Evolutionary conservation across 2,888 invertebrate genomes (phyloP).

Genomic region (Arctia plantaginis): DNA sequence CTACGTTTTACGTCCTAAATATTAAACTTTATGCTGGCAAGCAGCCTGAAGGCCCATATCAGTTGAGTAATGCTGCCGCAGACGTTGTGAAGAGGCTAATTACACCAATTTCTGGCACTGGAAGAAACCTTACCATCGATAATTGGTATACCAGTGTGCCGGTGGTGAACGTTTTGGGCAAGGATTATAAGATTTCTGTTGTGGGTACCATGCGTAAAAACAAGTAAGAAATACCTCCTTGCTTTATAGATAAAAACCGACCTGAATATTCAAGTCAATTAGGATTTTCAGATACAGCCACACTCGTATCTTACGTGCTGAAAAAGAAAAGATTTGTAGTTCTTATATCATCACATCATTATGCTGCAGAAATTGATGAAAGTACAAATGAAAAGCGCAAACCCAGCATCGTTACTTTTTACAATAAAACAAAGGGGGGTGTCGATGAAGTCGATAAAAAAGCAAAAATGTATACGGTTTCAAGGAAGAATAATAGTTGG

Average conservation of each 20-base stretch:
- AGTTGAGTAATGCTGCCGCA: too few relatives aligned
- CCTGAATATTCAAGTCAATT: not conserved
- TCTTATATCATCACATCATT: not conserved
- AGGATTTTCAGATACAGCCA: not conserved
- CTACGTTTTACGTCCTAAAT: too few relatives aligned
- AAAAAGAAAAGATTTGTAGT: not conserved
- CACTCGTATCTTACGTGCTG: not conserved
- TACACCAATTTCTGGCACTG: not conserved
- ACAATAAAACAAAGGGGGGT: constrained; percentile 45
- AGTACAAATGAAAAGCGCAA: constrained; percentile 32
- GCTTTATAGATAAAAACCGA: not conserved
- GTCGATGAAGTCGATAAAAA: constrained; percentile 45
- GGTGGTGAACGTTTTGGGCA: not conserved
- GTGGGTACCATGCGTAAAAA: constrained; percentile 11
- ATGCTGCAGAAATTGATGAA: not conserved
- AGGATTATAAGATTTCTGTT: constrained; percentile 7
- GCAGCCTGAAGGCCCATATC: too few relatives aligned
- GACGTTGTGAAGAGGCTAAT: not conserved
- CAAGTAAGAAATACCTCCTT: constrained; percentile 12
- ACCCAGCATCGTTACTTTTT: constrained; percentile 41
- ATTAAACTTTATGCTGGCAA: too few relatives aligned
- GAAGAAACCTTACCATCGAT: not conserved
- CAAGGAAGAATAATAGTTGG: constrained; percentile 53
- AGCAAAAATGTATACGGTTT: constrained; percentile 13
- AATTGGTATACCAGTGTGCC: not conserved